Evolutionary conservation across 2,888 invertebrate genomes (phyloP), one percentile per base, ranked within the genome.

Genomic region (Aphodius granarius): DNA sequence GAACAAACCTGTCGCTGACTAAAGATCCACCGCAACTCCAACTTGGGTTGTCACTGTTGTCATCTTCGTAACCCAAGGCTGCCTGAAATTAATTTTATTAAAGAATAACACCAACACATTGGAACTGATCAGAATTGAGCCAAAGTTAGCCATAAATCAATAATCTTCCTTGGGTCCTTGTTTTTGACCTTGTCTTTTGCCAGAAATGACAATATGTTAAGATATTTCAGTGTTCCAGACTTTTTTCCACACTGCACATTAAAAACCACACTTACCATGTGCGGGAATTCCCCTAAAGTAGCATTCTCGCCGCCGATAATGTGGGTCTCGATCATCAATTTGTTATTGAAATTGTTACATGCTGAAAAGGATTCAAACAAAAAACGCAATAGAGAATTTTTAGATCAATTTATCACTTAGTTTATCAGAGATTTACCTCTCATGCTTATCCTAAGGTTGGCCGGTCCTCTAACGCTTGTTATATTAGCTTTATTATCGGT

Each of bases 1-100:
- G 83, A 4, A 91, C 85, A 85, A 88, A 90, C 18, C 84, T 81
- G 4, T 88, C 84, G 68, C 89, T 89, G 64, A 92, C 88, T 62
- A 92, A 82, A 3, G 89, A 87, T 0, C 90, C 91, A 1, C 91
- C 91, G 81, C 92, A 91, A 17, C 13, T n/a, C 18, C 78, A 77
- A 20, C 78, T 80, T 1, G 5, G 16, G n/a, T 81, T 79, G 16
- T 75, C 73, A 63, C 79, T 78, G 2, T 78, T 78, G 78, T 83
- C 78, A 66, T 80, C 76, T 62, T 78, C 77, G 78, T 84, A 88
- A 19, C 88, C 88, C 5, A 89, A 73, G 16, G 87, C 88, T 20
- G 85, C 88, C 88, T 88, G 77, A 66, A 83, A 81, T n/a, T n/a
- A n/a, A n/a, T n/a, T n/a, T n/a, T n/a, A n/a, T n/a, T n/a, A n/a